Base-by-base conservation (phyloP, 2,113 vertebrate species). In the Ptilorrhoa leucosticta region DNA sequence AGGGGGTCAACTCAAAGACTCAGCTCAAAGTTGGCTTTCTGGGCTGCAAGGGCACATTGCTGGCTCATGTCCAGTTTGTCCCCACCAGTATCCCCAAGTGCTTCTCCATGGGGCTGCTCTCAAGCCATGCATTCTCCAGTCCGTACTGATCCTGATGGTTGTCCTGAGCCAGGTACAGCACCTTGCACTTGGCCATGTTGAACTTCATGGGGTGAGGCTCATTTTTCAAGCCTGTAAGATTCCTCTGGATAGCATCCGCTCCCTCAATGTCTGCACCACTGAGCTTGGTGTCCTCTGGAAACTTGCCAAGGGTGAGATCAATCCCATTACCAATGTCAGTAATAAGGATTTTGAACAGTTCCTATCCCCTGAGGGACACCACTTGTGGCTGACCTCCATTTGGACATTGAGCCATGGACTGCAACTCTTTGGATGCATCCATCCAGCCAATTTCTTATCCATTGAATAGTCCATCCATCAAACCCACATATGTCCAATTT, bases 51-150 rank as follows among this genome's bases (percentile, higher is more conserved):
- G 15, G 9, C 69, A 40, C 23, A 18, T 30, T 89, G 13, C n/a
- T 0, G 0, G 9, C 15, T 39, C 19, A 26, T 17, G 13, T 24
- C 37, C 44, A 30, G 0, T 50, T 44, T 66, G 10, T 39, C 33
- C 13, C 13, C 69, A 53, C 19, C 60, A 45, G 13, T 20, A 44
- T 44, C 17, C 22, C 6, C 37, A 37, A 14, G 58, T 33, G 28
- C 58, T 81, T 50, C 44, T 50, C 33, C 42, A 50, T 3, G 6
- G 58, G 5, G 13, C 44, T 58, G 33, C 18, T 44, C 33, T 63
- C 40, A 30, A 61, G 56, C n/a, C 13, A 30, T 61, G n/a, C n/a
- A 63, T 24, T 24, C 21, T 44, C 33, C 15, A 8, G 15, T 44
- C 27, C 0, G 0, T 33, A 8, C 27, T 50, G 27, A 28, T 37